Base-by-base conservation (phyloP, 2,113 vertebrate genomes). In the Entomyzon cyanotis region DNA sequence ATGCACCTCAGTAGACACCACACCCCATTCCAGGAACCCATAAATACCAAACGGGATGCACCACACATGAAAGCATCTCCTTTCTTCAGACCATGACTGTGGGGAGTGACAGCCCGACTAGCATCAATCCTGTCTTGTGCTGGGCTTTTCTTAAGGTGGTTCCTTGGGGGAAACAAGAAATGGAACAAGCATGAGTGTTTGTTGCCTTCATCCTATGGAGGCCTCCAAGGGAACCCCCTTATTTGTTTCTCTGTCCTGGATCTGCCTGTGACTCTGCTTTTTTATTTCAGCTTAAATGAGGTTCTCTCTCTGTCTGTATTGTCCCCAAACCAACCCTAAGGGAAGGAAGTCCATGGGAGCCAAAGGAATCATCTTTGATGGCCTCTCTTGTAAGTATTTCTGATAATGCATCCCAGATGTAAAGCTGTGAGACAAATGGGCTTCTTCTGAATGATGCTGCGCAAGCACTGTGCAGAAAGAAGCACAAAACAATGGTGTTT, bases 21-120 rank as follows among this genome's bases (percentile, higher is more conserved):
- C 94, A 42, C 91, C 95, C 94, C 93, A 88, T 96, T 97, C 96
- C 93, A 94, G 78, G 46, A 87, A 71, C 91, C 81, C 86, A 91
- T 75, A 93, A 96, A 93, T 90, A 95, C 55, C 58, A 37, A 63
- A 82, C 0, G 4, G 81, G 91, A 71, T 50, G 80, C 60, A 75
- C 68, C 84, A 37, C 58, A 96, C 46, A 90, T 89, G 76, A 96
- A 96, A 97, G 89, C 46, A 79, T n/a, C 69, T 82, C 62, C 84
- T 80, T 93, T 82, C 86, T 85, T n/a, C 2, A 1, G 39, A 83
- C 49, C 7, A 1, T 23, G 73, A 49, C 9, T 80, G 85, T 1
- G 10, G 77, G 84, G 71, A 88, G 65, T 10, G 65, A 91, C 47
- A 62, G 92, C 60, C 16, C 2, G 18, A 50, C 42, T 11, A 70